Evolutionary conservation across 2,797 vertebrate species (phyloP).

Genomic region (Myripristis murdjan): DNA sequence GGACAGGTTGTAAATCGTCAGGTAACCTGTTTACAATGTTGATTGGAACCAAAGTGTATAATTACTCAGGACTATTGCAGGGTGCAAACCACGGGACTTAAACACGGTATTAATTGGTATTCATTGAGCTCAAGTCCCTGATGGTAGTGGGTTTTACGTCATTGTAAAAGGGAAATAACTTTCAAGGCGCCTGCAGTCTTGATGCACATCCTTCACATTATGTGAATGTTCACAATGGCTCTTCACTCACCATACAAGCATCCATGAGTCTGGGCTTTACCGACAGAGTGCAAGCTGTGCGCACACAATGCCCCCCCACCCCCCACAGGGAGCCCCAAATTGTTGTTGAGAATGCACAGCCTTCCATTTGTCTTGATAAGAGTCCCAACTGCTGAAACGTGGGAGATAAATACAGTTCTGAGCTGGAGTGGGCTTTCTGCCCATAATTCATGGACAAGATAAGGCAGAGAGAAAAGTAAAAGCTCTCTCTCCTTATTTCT

Average conservation of each 20-base stretch:
- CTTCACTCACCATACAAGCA: not conserved
- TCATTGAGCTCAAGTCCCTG: too few species aligned
- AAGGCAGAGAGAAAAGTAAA: conserved; percentile 26
- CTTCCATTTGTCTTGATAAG: conserved; percentile 3
- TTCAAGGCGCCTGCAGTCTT: too few species aligned
- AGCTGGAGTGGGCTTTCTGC: conserved; percentile 3
- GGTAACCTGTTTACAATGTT: too few species aligned
- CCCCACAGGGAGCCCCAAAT: too few species aligned
- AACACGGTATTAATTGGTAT: too few species aligned
- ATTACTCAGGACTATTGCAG: too few species aligned
- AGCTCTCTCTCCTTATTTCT: conserved; percentile 18
- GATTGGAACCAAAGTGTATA: too few species aligned
- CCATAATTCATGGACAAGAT: conserved; percentile 40
- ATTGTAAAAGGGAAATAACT: too few species aligned
- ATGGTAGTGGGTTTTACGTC: too few species aligned
- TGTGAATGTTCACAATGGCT: not conserved
- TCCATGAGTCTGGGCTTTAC: conserved; percentile 3
- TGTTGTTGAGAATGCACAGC: not conserved
- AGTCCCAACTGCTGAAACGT: conserved; percentile 5
- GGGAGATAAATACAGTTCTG: conserved; percentile 30
- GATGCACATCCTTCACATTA: not conserved
- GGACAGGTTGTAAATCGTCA: too few species aligned
- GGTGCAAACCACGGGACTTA: too few species aligned
- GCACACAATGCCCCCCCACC: not conserved
- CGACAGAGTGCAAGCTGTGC: not conserved